These are phyloP conservation scores for Falco naumanni DNA, from an alignment of 2,797 vertebrate genomes.

Conservation along the genomic window DNA sequence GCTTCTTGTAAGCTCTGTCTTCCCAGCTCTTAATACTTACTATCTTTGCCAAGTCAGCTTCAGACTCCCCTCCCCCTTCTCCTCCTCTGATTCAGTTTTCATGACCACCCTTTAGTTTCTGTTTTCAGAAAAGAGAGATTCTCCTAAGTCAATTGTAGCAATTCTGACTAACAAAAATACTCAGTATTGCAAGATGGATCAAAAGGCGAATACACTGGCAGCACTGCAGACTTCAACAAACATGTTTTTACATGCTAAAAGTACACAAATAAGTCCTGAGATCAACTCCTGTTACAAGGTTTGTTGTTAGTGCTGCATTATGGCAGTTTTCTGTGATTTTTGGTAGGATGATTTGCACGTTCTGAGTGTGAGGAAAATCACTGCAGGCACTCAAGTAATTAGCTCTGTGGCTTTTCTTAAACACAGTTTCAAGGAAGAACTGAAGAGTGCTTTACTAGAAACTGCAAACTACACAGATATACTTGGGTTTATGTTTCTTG, in stretches of 20 bases:
- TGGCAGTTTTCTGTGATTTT: neutral
- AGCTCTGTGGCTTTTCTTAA: neutral
- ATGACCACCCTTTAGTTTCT: constrained; percentile 8
- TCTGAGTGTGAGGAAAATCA: neutral
- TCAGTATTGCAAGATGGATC: neutral
- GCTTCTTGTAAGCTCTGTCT: neutral
- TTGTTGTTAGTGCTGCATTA: neutral
- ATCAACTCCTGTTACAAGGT: neutral
- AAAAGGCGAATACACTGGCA: neutral
- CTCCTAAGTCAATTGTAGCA: neutral
- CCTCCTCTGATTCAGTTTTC: neutral
- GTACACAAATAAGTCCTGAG: neutral
- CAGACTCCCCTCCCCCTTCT: neutral
- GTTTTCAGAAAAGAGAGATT: constrained; percentile 32
- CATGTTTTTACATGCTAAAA: neutral
- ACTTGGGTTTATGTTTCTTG: neutral
- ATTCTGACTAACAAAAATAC: neutral
- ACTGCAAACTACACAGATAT: neutral
- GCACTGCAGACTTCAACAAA: neutral
- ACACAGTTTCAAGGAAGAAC: neutral
- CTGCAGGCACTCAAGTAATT: neutral
- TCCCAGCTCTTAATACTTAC: neutral
- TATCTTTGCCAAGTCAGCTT: neutral
- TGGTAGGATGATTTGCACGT: neutral
- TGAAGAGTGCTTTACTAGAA: neutral